Base-by-base conservation (phyloP, 1,140 invertebrate genomes). In the Micrasema minimum region DNA sequence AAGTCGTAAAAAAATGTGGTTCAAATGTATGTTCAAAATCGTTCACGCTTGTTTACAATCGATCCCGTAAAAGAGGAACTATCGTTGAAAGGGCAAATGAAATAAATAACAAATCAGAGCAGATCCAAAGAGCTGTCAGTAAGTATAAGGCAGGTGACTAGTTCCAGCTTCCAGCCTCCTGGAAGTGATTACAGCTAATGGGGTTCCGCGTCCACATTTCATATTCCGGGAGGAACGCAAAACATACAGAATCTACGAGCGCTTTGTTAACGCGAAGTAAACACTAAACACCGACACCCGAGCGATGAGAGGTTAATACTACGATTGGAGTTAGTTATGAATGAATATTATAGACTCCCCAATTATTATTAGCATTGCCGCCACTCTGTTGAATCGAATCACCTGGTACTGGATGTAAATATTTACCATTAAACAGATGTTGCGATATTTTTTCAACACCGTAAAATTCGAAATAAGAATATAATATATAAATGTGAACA, bases 351-450 rank as follows among this genome's bases (percentile, higher is more conserved):
- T 14, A 9, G 35, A 16, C 14, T 59, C n/a, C 55, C 55, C 50
- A 26, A 53, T 53, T 35, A 53, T 31, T n/a, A 53, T 26, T 20
- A 53, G 50, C 50, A 23, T 26, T 50, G 20, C 50, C 7, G 20
- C 20, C 50, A 53, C 11, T 53, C 23, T n/a, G 23, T 2, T 53
- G 23, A 53, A 53, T 53, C 55, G 55, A 38, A 59, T 59, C 55
- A 59, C 37, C 55, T 59, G 55, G 55, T 35, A 16, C 5, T 18
- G 10, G 0, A 14, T 11, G 55, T 59, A 41, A 59, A 59, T 59
- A 59, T 59, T 59, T 59, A 59, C 10, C 55, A 6, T 31, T 10
- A 38, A 59, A 35, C 55, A 59, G 55, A 16, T 55, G 26, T 31
- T 31, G 26, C 26, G 26, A 31, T 31, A 31, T 31, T 31, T 31